Base-by-base conservation (phyloP, 92 coral and sea anemone species). In the Porites divaricata region DNA sequence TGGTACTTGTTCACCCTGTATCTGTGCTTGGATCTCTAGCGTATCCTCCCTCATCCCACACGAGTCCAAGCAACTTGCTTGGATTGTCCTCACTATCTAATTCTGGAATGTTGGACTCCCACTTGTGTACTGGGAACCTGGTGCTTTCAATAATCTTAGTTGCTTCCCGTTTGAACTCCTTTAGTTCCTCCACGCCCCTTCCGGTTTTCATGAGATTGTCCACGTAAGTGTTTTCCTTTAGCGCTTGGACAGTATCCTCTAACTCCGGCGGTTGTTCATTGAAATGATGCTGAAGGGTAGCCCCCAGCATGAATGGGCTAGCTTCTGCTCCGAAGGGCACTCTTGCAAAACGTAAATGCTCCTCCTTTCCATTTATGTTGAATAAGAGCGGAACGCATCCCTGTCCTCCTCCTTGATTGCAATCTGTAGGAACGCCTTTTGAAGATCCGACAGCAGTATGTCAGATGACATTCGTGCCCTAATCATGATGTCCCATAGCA, bases 251-350 rank as follows among this genome's bases (percentile, higher is more conserved):
- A 8, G 89, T 89, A 12, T 77, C 79, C 17, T 72, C 75, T 17
- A 80, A 70, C 65, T 87, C 84, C 58, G 71, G 41, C 24, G 87
- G 81, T 70, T 87, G 91, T 28, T 84, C 84, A 57, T 91, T 77
- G 83, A 75, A 91, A 73, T 88, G 94, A 73, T 91, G 58, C 64
- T 75, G 74, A 16, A 91, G 70, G 4, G 94, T 88, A 8, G 94
- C 89, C 21, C 94, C 94, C 13, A 91, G 87, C 63, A 91, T 63
- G 83, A 91, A 91, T 0, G 94, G 91, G 75, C 94, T 91, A 5
- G 88, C 90, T 67, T 87, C 90, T 1, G 83, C 90, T n/a, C 93
- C 89, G 68, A 89, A 89, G 16, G 89, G 90, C 20, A 89, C 87
- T 72, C 93, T 85, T 13, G 89, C 70, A 58, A 79, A 89, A 21